Base-by-base conservation (phyloP, 2,113 vertebrate genomes). In the Mustelus asterias region DNA sequence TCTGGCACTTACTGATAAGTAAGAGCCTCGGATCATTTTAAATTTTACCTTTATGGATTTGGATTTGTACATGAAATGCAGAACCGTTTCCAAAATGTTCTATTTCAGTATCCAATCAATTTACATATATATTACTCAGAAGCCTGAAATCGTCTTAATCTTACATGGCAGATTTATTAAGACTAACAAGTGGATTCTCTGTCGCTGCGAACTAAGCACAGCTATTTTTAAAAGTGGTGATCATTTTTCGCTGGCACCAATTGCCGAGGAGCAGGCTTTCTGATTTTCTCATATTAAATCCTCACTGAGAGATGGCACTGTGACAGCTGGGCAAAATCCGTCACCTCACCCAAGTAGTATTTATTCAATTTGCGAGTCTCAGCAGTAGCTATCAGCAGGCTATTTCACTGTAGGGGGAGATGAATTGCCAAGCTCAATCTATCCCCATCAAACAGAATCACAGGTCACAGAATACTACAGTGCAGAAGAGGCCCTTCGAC, bases 41-140 rank as follows among this genome's bases (percentile, higher is more conserved):
- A 24, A 92, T 63, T 92, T 92, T 92, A 92, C 29, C 58, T 92
- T 93, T 65, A 65, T 65, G 33, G 60, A 93, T 22, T 93, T 93
- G 58, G n/a, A 93, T 93, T 37, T 92, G 4, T 18, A 9, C 58
- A 9, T 92, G 33, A 33, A 89, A 88, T 7, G 85, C 88, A 18
- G 24, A 90, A n/a, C 26, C 29, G 3, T 63, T 92, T n/a, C 29
- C 58, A 92, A 65, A 93, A 93, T 37, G 29, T 41, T 65, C 33
- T 22, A 65, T 65, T 65, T n/a, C 89, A 67, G 60, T 65, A 20
- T 65, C 60, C 89, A 93, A 93, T 20, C 63, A 5, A 93, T 37
- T 65, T 67, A 65, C 63, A 65, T 41, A 65, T 65, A 22, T 65
- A 20, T 93, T 67, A 63, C 7, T 93, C n/a, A 65, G 33, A 22